These are phyloP conservation scores for Parapsyche elsis DNA, from an alignment of 1,140 invertebrate species.

Conservation along the genomic window DNA sequence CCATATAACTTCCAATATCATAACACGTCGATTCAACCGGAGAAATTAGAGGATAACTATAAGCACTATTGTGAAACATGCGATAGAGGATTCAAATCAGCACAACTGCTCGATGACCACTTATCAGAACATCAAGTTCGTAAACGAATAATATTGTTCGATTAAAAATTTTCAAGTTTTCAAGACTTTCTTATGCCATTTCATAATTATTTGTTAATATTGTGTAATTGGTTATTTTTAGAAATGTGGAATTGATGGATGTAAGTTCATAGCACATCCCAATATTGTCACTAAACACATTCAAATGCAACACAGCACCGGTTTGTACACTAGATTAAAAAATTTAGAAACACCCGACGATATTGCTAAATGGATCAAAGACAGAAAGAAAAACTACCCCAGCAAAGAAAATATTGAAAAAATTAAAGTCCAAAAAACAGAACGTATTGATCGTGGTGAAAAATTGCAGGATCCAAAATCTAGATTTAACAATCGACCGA, in stretches of 20 bases:
- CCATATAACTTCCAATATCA: too few relatives aligned
- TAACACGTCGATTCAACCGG: background rate
- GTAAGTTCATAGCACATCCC: conserved; percentile 81
- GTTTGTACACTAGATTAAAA: conserved; percentile 80
- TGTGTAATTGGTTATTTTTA: conserved; percentile 58
- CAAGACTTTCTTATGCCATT: background rate
- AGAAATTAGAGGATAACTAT: background rate
- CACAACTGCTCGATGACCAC: conserved; percentile 73
- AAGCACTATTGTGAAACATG: conserved; percentile 78
- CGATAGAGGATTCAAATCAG: conserved; percentile 75
- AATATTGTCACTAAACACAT: conserved; percentile 84
- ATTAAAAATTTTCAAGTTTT: background rate
- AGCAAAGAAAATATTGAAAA: conserved; percentile 78
- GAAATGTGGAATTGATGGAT: conserved; percentile 82
- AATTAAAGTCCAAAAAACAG: conserved; percentile 71
- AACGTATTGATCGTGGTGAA: conserved; percentile 77
- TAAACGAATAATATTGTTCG: background rate
- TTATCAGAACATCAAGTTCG: conserved; percentile 73
- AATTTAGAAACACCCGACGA: conserved; percentile 81
- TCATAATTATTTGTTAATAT: conserved; percentile 1
- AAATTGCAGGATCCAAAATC: conserved; percentile 68
- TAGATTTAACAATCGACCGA: conserved; percentile 60
- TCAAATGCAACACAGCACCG: conserved; percentile 81
- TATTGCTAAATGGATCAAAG: conserved; percentile 82
- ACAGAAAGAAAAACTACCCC: conserved; percentile 80